These are phyloP conservation scores for Colistium nudipinnis DNA, from an alignment of 2,113 vertebrate species.

Conservation along the genomic window DNA sequence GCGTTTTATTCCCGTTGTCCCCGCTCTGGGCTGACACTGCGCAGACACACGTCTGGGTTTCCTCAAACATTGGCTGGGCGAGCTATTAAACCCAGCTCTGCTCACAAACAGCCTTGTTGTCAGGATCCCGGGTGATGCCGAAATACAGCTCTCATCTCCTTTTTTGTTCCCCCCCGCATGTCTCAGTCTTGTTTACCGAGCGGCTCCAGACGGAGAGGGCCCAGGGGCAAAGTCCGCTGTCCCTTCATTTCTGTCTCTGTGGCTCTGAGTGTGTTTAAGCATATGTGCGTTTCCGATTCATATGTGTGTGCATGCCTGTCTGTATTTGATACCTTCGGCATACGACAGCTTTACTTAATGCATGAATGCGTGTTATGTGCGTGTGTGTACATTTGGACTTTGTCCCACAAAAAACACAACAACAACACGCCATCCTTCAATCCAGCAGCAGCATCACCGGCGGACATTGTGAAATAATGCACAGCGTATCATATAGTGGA, in stretches of 20 bases:
- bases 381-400: not conserved
- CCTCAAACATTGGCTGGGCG: slow-evolving; percentile 61
- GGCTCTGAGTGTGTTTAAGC: slow-evolving; percentile 6
- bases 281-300: not conserved
- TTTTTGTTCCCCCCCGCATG: slow-evolving; percentile 38
- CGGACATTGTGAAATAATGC: too few species aligned
- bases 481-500: too few species aligned
- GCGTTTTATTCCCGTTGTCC: slow-evolving; percentile 60
- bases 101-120: slow-evolving; percentile 37
- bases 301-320: not conserved
- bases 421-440: too few species aligned
- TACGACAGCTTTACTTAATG: slow-evolving; percentile 16
- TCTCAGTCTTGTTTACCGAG: slow-evolving; percentile 52
- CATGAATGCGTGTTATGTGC: not conserved
- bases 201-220: slow-evolving; percentile 47
- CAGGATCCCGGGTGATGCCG: slow-evolving; percentile 34
- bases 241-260: not conserved
- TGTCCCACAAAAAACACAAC: too few species aligned
- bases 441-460: too few species aligned
- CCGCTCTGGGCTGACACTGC: slow-evolving; percentile 56
- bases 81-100: slow-evolving; percentile 52
- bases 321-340: slow-evolving; percentile 3
- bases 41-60: slow-evolving; percentile 72
- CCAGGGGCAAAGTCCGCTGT: slow-evolving; percentile 55
- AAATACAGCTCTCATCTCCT: slow-evolving; percentile 42